Evolutionary conservation across 1,140 invertebrate genomes (phyloP).

Genomic region (Gryllus bimaculatus): DNA sequence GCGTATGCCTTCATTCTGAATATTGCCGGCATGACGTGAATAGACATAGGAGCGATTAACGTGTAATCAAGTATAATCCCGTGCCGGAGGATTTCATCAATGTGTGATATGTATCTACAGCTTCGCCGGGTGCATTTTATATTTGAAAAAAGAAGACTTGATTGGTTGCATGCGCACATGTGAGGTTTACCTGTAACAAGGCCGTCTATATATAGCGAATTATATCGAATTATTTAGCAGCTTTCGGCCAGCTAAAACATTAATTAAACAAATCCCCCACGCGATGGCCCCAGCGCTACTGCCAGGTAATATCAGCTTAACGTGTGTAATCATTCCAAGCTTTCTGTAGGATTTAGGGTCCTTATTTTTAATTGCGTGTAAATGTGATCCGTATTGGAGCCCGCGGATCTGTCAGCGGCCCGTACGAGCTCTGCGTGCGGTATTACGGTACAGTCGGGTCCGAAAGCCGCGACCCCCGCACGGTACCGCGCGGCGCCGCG

Average conservation of each 20-base stretch:
- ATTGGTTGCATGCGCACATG: conserved; percentile 12
- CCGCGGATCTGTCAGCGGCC: conserved; percentile 15
- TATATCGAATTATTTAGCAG: conserved; percentile 21
- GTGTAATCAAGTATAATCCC: conserved; percentile 17
- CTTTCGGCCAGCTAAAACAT: conserved; percentile 20
- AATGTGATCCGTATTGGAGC: conserved; percentile 18
- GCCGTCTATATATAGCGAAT: conserved; percentile 14
- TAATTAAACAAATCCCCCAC: conserved; percentile 17
- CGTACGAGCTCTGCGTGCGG: conserved; percentile 10
- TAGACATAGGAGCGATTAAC: conserved; percentile 11
- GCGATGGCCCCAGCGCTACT: not conserved
- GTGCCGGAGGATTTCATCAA: conserved; percentile 13
- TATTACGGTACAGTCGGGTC: not conserved
- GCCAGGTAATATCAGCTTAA: conserved; percentile 12
- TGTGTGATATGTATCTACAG: conserved; percentile 14
- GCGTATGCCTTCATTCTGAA: not conserved
- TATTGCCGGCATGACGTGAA: not conserved
- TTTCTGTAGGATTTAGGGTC: conserved; percentile 19
- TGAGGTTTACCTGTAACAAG: conserved; percentile 10
- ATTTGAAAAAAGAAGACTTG: conserved; percentile 12
- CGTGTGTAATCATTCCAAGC: conserved; percentile 14
- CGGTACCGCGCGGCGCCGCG: not conserved
- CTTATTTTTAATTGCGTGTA: conserved; percentile 23
- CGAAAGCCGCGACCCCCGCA: not conserved
- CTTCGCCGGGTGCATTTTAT: not conserved